phyloP scores from a whole-genome alignment of 1,140 invertebrate genomes.

The Oryctes rhinoceros region DNA sequence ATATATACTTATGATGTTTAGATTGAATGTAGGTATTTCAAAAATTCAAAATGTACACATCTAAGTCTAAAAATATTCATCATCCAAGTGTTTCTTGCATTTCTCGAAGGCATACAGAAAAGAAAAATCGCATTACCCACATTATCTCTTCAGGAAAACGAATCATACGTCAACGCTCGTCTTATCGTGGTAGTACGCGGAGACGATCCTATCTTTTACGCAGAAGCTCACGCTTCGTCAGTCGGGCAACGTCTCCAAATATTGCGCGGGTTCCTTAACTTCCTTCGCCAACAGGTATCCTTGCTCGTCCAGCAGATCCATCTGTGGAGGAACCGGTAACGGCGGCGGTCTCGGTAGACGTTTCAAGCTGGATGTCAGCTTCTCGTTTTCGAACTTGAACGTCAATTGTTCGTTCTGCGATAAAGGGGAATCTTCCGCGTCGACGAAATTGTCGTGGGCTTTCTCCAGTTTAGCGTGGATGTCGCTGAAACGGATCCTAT shows the following conservation, averaged over 20 bases:
- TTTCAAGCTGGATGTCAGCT: slow-evolving; percentile 46
- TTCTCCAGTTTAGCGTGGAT: slow-evolving; percentile 74
- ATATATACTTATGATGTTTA: no score
- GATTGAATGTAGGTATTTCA: no score
- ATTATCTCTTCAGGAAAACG: not conserved
- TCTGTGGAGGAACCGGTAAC: slow-evolving; percentile 58
- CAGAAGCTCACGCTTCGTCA: not conserved
- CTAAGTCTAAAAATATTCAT: no score
- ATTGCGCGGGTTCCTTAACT: slow-evolving; percentile 64
- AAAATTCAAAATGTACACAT: no score
- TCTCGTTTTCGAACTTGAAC: slow-evolving; percentile 53
- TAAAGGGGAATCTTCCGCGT: not conserved
- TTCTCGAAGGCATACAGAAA: no score
- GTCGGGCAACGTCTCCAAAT: slow-evolving; percentile 65
- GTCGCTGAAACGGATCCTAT: slow-evolving; percentile 77
- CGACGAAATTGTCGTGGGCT: slow-evolving; percentile 59
- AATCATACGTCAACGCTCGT: not conserved
- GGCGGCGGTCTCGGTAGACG: slow-evolving; percentile 65
- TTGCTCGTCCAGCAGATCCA: slow-evolving; percentile 64
- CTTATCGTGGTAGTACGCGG: not conserved
- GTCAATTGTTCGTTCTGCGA: slow-evolving; percentile 20
- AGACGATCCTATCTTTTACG: not conserved
- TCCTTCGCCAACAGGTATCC: slow-evolving; percentile 68
- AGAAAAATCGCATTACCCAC: not conserved
- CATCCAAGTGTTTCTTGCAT: no score